Percentiles rank a stretch among this genome's conserved stretches.
phyloP scores from a whole-genome alignment of 2,113 vertebrate genomes.

The Clarias batrachus region DNA sequence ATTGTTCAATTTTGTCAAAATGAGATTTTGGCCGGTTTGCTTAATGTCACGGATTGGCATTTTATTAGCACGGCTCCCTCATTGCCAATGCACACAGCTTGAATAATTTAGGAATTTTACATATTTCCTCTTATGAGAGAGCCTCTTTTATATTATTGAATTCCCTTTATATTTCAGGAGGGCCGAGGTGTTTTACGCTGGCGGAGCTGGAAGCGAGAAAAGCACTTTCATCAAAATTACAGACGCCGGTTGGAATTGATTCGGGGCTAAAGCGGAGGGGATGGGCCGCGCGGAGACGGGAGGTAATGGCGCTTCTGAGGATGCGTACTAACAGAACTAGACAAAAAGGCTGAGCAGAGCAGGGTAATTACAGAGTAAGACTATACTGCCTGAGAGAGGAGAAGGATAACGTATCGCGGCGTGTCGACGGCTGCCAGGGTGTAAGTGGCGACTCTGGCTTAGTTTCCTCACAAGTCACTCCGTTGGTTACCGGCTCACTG shows the following conservation, averaged over 20 bases:
- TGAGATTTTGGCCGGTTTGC: slow-evolving; percentile 43
- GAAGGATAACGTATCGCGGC: slow-evolving; percentile 5
- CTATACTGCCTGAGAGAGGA: slow-evolving; percentile 18
- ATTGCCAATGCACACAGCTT: slow-evolving; percentile 38
- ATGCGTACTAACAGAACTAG: slow-evolving; percentile 4
- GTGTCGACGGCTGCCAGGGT: not conserved
- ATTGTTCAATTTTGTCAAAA: slow-evolving; percentile 36
- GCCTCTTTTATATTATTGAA: slow-evolving; percentile 33
- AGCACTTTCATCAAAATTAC: slow-evolving; percentile 54
- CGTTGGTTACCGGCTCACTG: not conserved
- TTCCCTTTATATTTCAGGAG: slow-evolving; percentile 42
- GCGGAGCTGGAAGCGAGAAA: slow-evolving; percentile 40
- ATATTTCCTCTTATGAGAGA: slow-evolving; percentile 43
- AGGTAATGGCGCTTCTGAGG: slow-evolving; percentile 12
- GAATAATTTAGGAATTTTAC: slow-evolving; percentile 53
- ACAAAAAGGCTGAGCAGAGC: slow-evolving; percentile 26
- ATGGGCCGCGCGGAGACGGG: slow-evolving; percentile 20
- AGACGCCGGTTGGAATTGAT: slow-evolving; percentile 46
- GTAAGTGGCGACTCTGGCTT: not conserved
- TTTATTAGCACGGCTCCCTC: slow-evolving; percentile 42
- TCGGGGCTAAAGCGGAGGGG: slow-evolving; percentile 40
- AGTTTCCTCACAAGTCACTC: not conserved
- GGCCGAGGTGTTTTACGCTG: slow-evolving; percentile 35
- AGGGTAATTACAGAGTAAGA: slow-evolving; percentile 39
- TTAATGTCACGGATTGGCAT: slow-evolving; percentile 48